Percentiles rank a stretch among this genome's conserved stretches.
phyloP scores from a whole-genome alignment of 2,888 invertebrate species.

The Tanytarsus gracilentus region DNA sequence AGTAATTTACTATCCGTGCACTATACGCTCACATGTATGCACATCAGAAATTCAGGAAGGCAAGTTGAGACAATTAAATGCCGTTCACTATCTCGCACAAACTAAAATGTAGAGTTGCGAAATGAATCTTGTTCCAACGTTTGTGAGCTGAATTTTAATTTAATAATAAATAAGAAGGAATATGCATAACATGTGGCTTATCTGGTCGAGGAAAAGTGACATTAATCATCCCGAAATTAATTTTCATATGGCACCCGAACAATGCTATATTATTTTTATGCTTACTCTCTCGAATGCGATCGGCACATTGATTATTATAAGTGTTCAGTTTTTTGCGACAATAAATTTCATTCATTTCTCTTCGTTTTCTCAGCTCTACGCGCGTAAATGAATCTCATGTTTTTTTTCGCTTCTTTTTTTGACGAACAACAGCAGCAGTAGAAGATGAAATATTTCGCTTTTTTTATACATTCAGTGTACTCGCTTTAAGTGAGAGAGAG shows the following conservation, averaged over 20 bases:
- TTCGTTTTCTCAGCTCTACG: no score
- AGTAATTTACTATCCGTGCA: background rate
- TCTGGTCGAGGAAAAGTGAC: background rate
- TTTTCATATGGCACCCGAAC: constrained; percentile 6
- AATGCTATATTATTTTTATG: background rate
- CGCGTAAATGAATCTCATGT: no score
- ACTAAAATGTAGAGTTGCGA: no score
- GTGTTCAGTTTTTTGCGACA: no score
- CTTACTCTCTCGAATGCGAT: background rate
- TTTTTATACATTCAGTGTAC: no score
- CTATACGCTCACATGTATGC: background rate
- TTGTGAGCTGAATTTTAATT: constrained; percentile 25
- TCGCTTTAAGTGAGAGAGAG: background rate
- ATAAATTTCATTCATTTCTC: no score
- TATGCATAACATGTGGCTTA: constrained; percentile 9
- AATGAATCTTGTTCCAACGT: background rate
- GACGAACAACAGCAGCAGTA: no score
- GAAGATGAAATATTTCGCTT: no score
- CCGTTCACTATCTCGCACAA: background rate
- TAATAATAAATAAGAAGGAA: background rate
- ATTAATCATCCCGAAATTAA: constrained; percentile 25
- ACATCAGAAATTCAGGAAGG: constrained; percentile 5
- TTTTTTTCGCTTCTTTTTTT: no score
- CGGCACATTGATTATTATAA: no score
- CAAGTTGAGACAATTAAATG: background rate